Evolutionary conservation across 2,113 vertebrate species (phyloP), one percentile per base, ranked within the genome.

Genomic region (Proterorhinus semilunaris): DNA sequence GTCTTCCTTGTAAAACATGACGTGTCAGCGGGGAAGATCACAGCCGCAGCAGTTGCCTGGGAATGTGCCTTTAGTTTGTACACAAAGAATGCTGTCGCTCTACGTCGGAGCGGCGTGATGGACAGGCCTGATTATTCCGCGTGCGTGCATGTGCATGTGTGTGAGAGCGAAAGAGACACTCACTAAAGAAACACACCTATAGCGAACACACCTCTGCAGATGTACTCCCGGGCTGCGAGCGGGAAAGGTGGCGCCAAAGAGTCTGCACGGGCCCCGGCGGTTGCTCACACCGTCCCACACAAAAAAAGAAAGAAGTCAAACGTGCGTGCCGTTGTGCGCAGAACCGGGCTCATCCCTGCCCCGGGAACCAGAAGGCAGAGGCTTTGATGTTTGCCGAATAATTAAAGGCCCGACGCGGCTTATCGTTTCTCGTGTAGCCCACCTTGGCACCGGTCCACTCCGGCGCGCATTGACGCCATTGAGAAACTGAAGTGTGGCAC

Each of bases 301-400:
- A 36, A 36, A 36, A 36, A 36, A 36, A 36, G 0, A 27, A 27
- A 27, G 3, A 1, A 36, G 27, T 36, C 27, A 10, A 55, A 55
- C 73, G 90, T 85, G 82, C 88, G 87, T 88, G 53, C 53, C 53
- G 81, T 36, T 36, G 27, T 89, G 85, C 85, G 85, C 86, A 54
- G 54, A 71, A 78, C 86, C 44, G 45, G 87, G 86, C 86, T 87
- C 88, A 81, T 90, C 88, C 91, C 90, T 89, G 90, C 82, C 74
- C 85, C 72, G 79, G 92, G 88, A 36, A 91, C 93, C 90, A 78
- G 86, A 91, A 92, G 92, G 90, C 87, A 83, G 53, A 42, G 1
- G 54, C 91, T 93, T 93, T 93, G 92, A 93, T 93, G 88, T 91
- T 65, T 76, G 21, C 70, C 78, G 50, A 44, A 85, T 93, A 92